These are phyloP conservation scores for Dendropsophus ebraccatus DNA, from an alignment of 2,113 vertebrate genomes.

Conservation along the genomic window DNA sequence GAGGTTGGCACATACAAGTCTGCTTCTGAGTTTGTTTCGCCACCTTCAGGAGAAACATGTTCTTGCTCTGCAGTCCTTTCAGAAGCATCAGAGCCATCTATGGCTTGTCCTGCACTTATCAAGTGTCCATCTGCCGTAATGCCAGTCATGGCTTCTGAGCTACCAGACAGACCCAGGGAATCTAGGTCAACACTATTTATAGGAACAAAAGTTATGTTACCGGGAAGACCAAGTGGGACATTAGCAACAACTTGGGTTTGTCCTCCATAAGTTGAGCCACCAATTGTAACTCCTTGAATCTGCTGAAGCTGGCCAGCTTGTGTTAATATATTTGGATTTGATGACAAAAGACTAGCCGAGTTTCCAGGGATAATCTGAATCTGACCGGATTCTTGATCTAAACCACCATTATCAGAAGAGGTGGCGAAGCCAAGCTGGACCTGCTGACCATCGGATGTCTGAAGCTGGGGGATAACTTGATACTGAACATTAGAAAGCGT, in stretches of 20 bases:
- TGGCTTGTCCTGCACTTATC: slow-evolving; percentile 86
- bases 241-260: slow-evolving; percentile 97
- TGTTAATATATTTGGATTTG: slow-evolving; percentile 91
- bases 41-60: slow-evolving; percentile 88
- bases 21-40: slow-evolving; percentile 85
- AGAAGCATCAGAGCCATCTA: slow-evolving; percentile 86
- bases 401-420: slow-evolving; percentile 84
- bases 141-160: slow-evolving; percentile 96
- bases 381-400: slow-evolving; percentile 94
- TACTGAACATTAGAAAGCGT: slow-evolving; percentile 98
- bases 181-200: slow-evolving; percentile 98
- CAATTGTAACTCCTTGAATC: slow-evolving; percentile 93
- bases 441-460: slow-evolving; percentile 90
- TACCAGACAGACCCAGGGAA: slow-evolving; percentile 91
- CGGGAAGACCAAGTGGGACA: slow-evolving; percentile 94
- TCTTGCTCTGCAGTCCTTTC: slow-evolving; percentile 83
- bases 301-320: slow-evolving; percentile 91
- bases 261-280: slow-evolving; percentile 91
- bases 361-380: slow-evolving; percentile 94
- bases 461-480: slow-evolving; percentile 99
- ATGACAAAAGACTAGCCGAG: slow-evolving; percentile 80
- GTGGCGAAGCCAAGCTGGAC: slow-evolving; percentile 93
- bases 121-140: slow-evolving; percentile 96
- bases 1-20: slow-evolving; percentile 97
- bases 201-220: slow-evolving; percentile 98